A percentile compares a stretch with the other conserved stretches of the same genome.
Conservation (phyloP, 2,888 invertebrate species). For the Coelogynopora nodosa region DNA sequence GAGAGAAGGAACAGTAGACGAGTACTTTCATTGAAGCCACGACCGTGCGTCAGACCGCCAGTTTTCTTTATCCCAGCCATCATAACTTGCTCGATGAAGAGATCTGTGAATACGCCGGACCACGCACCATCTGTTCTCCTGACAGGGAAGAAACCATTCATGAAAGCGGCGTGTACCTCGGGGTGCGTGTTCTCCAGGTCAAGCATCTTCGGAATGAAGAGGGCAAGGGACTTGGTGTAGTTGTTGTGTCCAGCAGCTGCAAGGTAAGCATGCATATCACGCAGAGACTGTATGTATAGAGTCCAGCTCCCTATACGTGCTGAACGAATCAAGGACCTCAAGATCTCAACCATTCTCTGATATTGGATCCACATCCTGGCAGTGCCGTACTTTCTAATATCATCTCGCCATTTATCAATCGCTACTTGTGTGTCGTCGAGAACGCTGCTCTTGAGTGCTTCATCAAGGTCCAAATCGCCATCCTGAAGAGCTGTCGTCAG, state of each 20-base stretch:
- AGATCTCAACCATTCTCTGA: neutral
- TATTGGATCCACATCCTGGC: neutral
- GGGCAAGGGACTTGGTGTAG: neutral
- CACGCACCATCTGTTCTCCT: neutral
- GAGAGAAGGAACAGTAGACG: neutral
- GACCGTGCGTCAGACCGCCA: neutral
- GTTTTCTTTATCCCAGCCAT: neutral
- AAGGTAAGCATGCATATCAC: neutral
- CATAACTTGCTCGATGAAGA: neutral
- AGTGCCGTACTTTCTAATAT: neutral
- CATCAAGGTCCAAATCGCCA: neutral
- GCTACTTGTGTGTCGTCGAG: neutral
- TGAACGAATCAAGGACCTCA: neutral
- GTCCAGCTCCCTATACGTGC: neutral
- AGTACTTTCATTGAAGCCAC: neutral
- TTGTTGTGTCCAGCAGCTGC: neutral
- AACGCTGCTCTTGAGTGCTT: neutral
- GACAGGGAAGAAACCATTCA: neutral
- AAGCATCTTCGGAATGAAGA: neutral
- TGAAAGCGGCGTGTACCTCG: neutral
- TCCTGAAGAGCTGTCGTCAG: neutral
- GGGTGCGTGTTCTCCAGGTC: neutral
- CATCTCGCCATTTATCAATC: neutral
- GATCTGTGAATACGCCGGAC: neutral
- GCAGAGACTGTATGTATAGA: neutral